A percentile compares a stretch with the other conserved stretches of the same genome.
These are phyloP conservation scores for Drosophila rellima DNA, from an alignment of 2,888 invertebrate genomes.

Conservation along the genomic window DNA sequence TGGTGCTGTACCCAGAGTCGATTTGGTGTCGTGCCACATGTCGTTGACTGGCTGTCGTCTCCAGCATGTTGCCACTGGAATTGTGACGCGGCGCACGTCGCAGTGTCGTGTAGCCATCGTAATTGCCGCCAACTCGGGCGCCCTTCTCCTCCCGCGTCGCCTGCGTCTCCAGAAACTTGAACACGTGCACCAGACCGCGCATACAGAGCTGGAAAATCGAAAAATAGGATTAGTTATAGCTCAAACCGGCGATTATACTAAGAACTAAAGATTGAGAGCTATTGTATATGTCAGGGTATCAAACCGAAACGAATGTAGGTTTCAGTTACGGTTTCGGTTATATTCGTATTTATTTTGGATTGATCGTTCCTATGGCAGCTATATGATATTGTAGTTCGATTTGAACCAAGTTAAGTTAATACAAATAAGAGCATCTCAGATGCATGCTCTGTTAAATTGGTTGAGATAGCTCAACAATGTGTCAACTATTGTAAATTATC, in stretches of 20 bases:
- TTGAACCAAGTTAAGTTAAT: no score
- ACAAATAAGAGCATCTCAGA: no score
- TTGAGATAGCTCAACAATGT: no score
- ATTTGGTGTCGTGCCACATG: constrained; percentile 89
- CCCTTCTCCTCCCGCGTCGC: constrained; percentile 89
- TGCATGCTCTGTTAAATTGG: no score
- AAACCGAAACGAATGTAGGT: no score
- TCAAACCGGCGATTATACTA: neutral
- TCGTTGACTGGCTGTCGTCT: constrained; percentile 69
- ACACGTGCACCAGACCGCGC: constrained; percentile 97
- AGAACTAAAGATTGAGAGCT: neutral
- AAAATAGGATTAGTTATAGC: neutral
- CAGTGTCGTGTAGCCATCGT: constrained; percentile 85
- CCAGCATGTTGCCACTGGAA: constrained; percentile 82
- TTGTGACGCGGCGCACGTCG: constrained; percentile 84
- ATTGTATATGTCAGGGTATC: no score
- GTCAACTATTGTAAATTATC: no score
- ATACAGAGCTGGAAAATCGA: constrained; percentile 87
- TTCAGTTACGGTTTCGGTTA: no score
- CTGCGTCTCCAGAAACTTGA: constrained; percentile 96
- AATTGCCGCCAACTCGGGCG: constrained; percentile 83
- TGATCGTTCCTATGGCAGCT: no score
- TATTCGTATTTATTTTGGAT: no score
- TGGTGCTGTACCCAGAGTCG: constrained; percentile 96
- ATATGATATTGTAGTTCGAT: no score